Evolutionary conservation across 92 coral and sea anemone genomes (phyloP).

Genomic region (Montipora capitata): DNA sequence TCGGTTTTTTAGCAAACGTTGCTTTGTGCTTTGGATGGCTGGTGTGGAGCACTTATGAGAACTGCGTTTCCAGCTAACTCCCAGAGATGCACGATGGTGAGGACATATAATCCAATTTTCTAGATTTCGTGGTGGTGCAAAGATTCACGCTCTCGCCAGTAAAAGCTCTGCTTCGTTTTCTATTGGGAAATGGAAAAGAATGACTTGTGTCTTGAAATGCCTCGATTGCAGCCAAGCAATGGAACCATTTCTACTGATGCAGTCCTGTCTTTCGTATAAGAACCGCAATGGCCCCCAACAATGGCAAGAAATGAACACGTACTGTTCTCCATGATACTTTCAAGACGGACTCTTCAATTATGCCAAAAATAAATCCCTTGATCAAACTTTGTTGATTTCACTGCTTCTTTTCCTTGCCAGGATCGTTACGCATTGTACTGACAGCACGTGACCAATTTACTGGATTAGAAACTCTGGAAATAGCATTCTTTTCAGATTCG

Average conservation of each 20-base stretch:
- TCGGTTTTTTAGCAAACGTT: slow-evolving; percentile 1
- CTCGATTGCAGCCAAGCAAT: slow-evolving; percentile 20
- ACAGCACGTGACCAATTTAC: neutral
- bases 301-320: slow-evolving; percentile 27
- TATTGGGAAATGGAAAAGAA: neutral
- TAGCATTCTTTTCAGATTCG: too few species aligned
- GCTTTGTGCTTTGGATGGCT: slow-evolving; percentile 1
- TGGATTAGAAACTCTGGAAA: too few species aligned
- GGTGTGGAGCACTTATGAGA: slow-evolving; percentile 26
- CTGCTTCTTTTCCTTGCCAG: neutral
- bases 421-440: neutral
- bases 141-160: slow-evolving; percentile 40
- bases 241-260: slow-evolving; percentile 13
- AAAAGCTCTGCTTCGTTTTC: slow-evolving; percentile 45
- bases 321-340: neutral
- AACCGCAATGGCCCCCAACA: slow-evolving; percentile 55
- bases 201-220: slow-evolving; percentile 23
- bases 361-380: neutral
- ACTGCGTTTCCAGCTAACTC: slow-evolving; percentile 37
- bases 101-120: slow-evolving; percentile 23
- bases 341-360: neutral
- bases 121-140: slow-evolving; percentile 12
- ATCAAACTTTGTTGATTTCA: neutral
- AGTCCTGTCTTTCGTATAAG: slow-evolving; percentile 13
- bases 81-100: slow-evolving; percentile 39